Evolutionary conservation across 1,140 invertebrate species (phyloP), one percentile per base, ranked within the genome.

Genomic region (Hormaphis cornu): DNA sequence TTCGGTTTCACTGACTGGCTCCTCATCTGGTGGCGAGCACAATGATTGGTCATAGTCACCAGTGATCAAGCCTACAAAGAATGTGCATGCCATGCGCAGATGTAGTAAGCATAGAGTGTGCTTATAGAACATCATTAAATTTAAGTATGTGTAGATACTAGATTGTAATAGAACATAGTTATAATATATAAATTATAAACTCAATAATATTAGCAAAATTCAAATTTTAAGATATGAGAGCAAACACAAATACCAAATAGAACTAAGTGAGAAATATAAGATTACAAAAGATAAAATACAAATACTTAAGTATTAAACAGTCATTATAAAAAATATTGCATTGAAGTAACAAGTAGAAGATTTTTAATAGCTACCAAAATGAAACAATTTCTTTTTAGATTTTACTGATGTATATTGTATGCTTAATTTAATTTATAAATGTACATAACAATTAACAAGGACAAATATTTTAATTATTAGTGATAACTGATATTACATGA

Each of bases 1-100:
- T 74, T 87, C 85, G 50, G 84, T 82, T 44, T 83, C 63, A 54
- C 63, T 66, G 50, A 48, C 18, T 12, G 37, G 30, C 28, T 71
- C 70, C 18, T 71, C 66, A 69, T 71, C 71, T 71, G 66, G 63
- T 56, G 61, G 59, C 20, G 70, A 71, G 70, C 46, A 71, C 70
- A 59, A 40, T 18, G 58, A 52, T 54, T 56, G 66, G 59, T 71
- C 70, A 71, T 52, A 50, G 58, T 61, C 70, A 71, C 70, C 70
- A 66, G 44, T 66, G 61, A 66, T 66, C 61, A 66, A 66, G 61
- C 61, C 61, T 66, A 66, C 61, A 66, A 66, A 66, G 61, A 66
- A 66, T 66, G 61, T 66, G 61, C 61, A 66, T 66, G 61, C 61
- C 61, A 66, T 66, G 61, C 61, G 44, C 42, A 66, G 44, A 48